Percentiles rank a stretch among this genome's conserved stretches.
These are phyloP conservation scores for Parotia lawesii DNA, from an alignment of 2,113 vertebrate genomes.

Conservation along the genomic window DNA sequence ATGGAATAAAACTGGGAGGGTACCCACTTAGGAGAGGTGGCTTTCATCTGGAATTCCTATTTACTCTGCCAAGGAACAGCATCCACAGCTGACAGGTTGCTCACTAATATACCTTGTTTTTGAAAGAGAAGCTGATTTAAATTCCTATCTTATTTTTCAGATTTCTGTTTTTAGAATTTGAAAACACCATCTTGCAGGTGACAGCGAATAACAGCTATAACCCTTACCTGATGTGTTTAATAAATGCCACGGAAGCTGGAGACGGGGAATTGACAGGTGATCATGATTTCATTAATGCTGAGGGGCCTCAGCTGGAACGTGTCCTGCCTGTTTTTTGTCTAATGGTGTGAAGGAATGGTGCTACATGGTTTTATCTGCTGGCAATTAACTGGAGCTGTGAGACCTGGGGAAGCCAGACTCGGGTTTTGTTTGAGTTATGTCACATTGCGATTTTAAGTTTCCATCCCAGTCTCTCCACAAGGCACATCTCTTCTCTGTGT, in stretches of 20 bases:
- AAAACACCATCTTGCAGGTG: slow-evolving; percentile 64
- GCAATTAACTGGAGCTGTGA: not conserved
- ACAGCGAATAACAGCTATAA: slow-evolving; percentile 57
- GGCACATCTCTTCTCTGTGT: not conserved
- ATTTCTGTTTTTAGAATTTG: slow-evolving; percentile 73
- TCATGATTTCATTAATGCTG: not conserved
- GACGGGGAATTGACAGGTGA: slow-evolving; percentile 69
- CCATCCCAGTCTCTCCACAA: not conserved
- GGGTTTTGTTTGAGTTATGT: not conserved
- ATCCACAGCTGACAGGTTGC: not conserved
- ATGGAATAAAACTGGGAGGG: not conserved
- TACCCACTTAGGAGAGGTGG: not conserved
- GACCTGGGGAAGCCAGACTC: not conserved
- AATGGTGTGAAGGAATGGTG: not conserved
- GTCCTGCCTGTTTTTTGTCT: not conserved
- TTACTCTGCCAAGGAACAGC: not conserved
- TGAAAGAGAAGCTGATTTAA: not conserved
- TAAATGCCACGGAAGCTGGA: slow-evolving; percentile 53
- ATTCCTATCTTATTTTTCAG: slow-evolving; percentile 61
- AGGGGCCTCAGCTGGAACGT: not conserved
- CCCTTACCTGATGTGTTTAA: slow-evolving; percentile 72
- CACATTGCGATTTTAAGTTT: not conserved
- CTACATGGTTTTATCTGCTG: not conserved
- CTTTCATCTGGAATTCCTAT: slow-evolving; percentile 8
- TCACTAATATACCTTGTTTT: not conserved